A percentile compares a stretch with the other conserved stretches of the same genome.
phyloP scores from a whole-genome alignment of 2,113 vertebrate species.

The Halichoerus grypus region DNA sequence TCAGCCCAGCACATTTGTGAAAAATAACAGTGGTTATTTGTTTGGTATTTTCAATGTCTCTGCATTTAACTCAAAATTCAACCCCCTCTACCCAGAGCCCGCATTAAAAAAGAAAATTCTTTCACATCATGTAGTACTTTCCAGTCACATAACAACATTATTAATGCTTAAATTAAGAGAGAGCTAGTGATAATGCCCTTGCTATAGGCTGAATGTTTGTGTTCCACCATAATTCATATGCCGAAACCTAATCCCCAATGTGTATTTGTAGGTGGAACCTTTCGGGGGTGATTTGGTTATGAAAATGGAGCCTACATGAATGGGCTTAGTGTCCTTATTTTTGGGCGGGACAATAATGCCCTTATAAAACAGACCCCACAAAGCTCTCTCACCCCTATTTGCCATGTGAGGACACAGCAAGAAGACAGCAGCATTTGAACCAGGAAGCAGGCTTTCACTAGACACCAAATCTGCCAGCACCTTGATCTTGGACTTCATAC shows the following conservation, averaged over 20 bases:
- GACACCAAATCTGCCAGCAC: background rate
- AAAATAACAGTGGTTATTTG: constrained; percentile 80
- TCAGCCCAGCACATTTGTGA: constrained; percentile 82
- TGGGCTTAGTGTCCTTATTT: background rate
- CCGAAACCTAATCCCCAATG: background rate
- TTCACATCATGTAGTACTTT: constrained; percentile 40
- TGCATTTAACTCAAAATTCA: constrained; percentile 77
- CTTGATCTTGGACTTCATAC: background rate
- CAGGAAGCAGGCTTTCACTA: background rate
- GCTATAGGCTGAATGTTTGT: background rate
- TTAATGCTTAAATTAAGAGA: background rate
- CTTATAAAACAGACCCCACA: background rate
- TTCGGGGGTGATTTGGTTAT: background rate
- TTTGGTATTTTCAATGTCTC: constrained; percentile 72
- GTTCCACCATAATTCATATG: background rate
- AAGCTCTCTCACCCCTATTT: background rate
- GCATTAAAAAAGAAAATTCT: background rate
- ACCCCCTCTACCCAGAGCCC: background rate
- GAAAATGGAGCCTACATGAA: background rate
- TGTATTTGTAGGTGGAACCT: background rate
- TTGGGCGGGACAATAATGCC: background rate
- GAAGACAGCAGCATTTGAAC: background rate
- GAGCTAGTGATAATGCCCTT: background rate
- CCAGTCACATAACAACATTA: background rate
- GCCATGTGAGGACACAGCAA: background rate